Conservation (phyloP, 1,140 invertebrate species). For the Probaryconus sp. region DNA sequence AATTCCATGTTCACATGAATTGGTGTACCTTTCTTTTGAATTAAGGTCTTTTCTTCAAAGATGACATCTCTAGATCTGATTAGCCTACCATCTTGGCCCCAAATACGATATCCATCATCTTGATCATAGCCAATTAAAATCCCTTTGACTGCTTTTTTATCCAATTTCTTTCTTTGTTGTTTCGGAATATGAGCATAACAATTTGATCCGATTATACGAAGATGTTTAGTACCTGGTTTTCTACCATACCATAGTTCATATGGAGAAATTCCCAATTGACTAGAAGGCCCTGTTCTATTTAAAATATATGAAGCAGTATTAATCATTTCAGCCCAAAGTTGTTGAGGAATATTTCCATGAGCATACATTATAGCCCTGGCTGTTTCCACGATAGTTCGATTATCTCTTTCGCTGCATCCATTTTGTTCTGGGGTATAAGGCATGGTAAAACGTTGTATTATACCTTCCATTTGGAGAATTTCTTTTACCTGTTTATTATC, state of each 20-base stretch:
- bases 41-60: slow-evolving; percentile 30
- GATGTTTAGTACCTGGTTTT: slow-evolving; percentile 18
- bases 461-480: slow-evolving; percentile 37
- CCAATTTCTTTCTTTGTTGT: slow-evolving; percentile 24
- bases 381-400: slow-evolving; percentile 58
- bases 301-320: slow-evolving; percentile 21
- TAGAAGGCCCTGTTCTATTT: slow-evolving; percentile 19
- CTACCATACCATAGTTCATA: slow-evolving; percentile 28
- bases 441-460: slow-evolving; percentile 61
- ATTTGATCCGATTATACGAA: slow-evolving; percentile 24
- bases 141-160: slow-evolving; percentile 31
- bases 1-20: background rate
- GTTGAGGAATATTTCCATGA: slow-evolving; percentile 15
- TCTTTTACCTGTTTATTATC: slow-evolving; percentile 36
- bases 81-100: slow-evolving; percentile 9
- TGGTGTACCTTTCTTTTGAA: background rate
- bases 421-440: slow-evolving; percentile 70
- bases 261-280: slow-evolving; percentile 11
- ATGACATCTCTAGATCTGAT: slow-evolving; percentile 29
- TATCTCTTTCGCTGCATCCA: slow-evolving; percentile 65
- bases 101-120: slow-evolving; percentile 35
- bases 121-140: slow-evolving; percentile 32
- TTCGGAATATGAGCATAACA: slow-evolving; percentile 40
- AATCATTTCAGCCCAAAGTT: slow-evolving; percentile 28
- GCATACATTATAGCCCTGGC: slow-evolving; percentile 46